Conservation (phyloP, 2,888 invertebrate genomes). For the Xestoiulus laeticollis region DNA sequence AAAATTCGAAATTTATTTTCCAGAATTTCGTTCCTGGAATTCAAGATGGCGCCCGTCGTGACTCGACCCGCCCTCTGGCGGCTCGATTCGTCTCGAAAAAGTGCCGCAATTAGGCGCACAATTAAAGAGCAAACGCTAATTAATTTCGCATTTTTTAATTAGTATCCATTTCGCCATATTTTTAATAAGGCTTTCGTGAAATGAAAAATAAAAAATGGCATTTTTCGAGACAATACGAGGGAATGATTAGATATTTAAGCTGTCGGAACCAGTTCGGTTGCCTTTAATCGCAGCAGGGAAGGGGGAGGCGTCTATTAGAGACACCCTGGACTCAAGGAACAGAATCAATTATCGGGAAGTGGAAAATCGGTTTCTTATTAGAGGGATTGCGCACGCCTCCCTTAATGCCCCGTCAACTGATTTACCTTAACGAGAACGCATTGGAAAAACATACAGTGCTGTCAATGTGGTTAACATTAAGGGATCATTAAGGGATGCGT, state of each 20-base stretch:
- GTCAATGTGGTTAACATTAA: too few relatives aligned
- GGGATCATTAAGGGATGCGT: too few relatives aligned
- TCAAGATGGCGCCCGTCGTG: neutral
- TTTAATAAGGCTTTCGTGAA: neutral
- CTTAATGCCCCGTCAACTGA: too few relatives aligned
- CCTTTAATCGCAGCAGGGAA: neutral
- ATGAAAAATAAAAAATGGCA: neutral
- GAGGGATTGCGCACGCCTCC: too few relatives aligned
- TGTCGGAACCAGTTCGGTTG: neutral
- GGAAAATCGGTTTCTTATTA: neutral
- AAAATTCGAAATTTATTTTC: too few relatives aligned
- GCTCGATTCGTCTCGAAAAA: neutral
- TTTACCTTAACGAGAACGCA: too few relatives aligned
- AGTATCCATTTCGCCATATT: slow-evolving; percentile 23
- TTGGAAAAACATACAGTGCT: too few relatives aligned
- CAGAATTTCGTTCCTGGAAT: neutral
- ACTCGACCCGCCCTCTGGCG: neutral
- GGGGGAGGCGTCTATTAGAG: neutral
- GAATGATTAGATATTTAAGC: neutral
- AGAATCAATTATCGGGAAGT: neutral
- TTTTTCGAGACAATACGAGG: neutral
- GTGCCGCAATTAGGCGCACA: neutral
- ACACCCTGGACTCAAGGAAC: neutral
- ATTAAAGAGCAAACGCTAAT: slow-evolving; percentile 2
- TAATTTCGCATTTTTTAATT: slow-evolving; percentile 5